These are phyloP conservation scores for Drosophila elegans DNA, from an alignment of 1,140 invertebrate genomes.

Conservation along the genomic window DNA sequence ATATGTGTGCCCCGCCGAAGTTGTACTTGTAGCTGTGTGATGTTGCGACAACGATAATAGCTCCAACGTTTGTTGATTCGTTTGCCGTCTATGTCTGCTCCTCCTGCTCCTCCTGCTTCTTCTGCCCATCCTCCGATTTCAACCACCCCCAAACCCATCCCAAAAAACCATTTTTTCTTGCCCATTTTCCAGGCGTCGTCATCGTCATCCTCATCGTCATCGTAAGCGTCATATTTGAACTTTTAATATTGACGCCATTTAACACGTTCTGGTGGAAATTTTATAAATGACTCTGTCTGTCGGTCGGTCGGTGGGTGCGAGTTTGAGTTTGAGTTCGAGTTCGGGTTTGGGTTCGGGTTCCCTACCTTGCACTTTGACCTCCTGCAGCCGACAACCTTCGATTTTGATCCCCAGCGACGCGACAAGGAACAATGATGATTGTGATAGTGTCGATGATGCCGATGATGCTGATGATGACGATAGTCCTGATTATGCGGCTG, in stretches of 20 bases:
- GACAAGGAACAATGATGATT: constrained; percentile 7
- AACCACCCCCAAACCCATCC: constrained; percentile 90
- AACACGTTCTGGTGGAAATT: constrained; percentile 94
- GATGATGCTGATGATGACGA: constrained; percentile 15
- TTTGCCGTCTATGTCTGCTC: constrained; percentile 97
- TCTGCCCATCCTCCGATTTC: constrained; percentile 91
- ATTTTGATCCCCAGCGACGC: constrained; percentile 16
- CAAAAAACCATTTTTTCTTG: constrained; percentile 84
- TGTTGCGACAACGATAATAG: constrained; percentile 92
- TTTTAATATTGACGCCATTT: constrained; percentile 90
- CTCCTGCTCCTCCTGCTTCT: constrained; percentile 92
- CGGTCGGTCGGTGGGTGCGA: constrained; percentile 8
- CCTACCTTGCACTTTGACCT: not conserved
- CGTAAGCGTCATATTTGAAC: constrained; percentile 88
- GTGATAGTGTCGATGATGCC: constrained; percentile 17
- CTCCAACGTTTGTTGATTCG: constrained; percentile 92
- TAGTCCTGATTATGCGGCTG: constrained; percentile 22
- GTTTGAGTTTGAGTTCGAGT: too few relatives aligned
- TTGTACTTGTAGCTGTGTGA: constrained; percentile 87
- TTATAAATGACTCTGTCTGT: constrained; percentile 77
- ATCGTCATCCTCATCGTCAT: constrained; percentile 86
- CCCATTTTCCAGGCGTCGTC: constrained; percentile 89
- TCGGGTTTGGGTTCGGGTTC: not conserved
- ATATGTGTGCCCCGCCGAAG: constrained; percentile 4
- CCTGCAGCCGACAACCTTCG: constrained; percentile 2